Percentiles rank a stretch among this genome's conserved stretches.
phyloP scores from a whole-genome alignment of 2,888 invertebrate genomes.

The Eupithecia subfuscata region DNA sequence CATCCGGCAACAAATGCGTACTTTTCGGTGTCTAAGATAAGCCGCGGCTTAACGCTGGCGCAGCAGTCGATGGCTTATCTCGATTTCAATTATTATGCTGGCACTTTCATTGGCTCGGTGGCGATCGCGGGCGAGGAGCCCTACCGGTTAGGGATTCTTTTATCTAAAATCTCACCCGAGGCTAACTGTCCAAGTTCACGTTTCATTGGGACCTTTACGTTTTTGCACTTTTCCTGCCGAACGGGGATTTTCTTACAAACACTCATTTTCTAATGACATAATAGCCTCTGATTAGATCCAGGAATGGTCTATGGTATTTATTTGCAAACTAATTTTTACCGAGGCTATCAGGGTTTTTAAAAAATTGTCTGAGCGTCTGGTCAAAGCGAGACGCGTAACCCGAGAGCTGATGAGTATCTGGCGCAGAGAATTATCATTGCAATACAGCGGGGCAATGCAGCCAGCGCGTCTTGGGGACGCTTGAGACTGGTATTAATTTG shows the following conservation, averaged over 20 bases:
- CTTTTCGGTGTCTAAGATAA: constrained; percentile 75
- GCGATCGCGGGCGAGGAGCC: constrained; percentile 61
- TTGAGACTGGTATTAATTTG: no score
- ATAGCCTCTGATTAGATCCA: background rate
- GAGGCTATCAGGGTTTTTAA: no score
- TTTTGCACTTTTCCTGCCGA: constrained; percentile 32
- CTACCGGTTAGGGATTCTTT: constrained; percentile 68
- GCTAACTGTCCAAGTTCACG: constrained; percentile 67
- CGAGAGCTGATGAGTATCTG: no score
- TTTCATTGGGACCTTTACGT: constrained; percentile 58
- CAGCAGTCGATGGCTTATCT: constrained; percentile 81
- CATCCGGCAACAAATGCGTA: constrained; percentile 72
- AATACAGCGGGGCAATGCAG: no score
- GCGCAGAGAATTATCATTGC: no score
- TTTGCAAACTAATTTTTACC: background rate
- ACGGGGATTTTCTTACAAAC: background rate
- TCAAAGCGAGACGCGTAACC: no score
- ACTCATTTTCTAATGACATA: no score
- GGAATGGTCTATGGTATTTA: background rate
- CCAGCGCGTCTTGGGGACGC: no score
- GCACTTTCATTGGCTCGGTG: constrained; percentile 76
- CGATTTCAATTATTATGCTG: constrained; percentile 82
- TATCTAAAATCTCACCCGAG: constrained; percentile 78
- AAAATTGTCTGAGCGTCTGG: no score
- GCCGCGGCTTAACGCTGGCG: constrained; percentile 74